Percentiles rank a stretch among this genome's conserved stretches.
phyloP scores from a whole-genome alignment of 2,113 vertebrate genomes.

The Campylorhamphus procurvoides region DNA sequence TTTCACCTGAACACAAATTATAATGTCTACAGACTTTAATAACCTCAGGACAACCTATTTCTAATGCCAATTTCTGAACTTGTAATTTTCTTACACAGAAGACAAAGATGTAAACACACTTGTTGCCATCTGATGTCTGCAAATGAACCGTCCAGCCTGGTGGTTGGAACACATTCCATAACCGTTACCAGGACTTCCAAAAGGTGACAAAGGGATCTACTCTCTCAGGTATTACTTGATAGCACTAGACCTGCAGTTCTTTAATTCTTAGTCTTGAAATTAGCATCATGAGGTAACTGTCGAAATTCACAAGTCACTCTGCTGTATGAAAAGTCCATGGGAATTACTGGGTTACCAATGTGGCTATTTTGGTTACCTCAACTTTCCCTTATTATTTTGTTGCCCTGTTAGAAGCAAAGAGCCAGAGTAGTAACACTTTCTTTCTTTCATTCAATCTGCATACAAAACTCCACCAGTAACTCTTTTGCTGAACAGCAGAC shows the following conservation, averaged over 20 bases:
- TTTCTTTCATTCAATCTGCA: background rate
- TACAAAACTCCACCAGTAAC: background rate
- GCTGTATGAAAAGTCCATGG: background rate
- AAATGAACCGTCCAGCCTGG: background rate
- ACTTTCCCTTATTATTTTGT: background rate
- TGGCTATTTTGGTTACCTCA: background rate
- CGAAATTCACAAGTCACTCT: background rate
- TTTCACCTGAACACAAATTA: background rate
- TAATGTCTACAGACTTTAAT: background rate
- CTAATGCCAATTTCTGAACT: background rate
- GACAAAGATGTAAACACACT: background rate
- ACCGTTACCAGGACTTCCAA: constrained; percentile 11
- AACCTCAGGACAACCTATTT: background rate
- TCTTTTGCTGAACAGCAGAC: background rate
- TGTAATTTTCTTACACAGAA: background rate
- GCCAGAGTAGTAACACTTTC: background rate
- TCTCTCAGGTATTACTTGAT: background rate
- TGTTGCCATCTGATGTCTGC: background rate
- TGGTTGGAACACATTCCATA: constrained; percentile 14
- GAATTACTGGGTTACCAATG: background rate
- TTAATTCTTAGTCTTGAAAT: constrained; percentile 45
- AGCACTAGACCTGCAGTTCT: background rate
- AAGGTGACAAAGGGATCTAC: constrained; percentile 18
- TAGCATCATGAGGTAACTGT: background rate
- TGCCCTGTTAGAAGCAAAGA: background rate